phyloP scores from a whole-genome alignment of 1,140 invertebrate species.

The Venustaconcha ellipsiformis region DNA sequence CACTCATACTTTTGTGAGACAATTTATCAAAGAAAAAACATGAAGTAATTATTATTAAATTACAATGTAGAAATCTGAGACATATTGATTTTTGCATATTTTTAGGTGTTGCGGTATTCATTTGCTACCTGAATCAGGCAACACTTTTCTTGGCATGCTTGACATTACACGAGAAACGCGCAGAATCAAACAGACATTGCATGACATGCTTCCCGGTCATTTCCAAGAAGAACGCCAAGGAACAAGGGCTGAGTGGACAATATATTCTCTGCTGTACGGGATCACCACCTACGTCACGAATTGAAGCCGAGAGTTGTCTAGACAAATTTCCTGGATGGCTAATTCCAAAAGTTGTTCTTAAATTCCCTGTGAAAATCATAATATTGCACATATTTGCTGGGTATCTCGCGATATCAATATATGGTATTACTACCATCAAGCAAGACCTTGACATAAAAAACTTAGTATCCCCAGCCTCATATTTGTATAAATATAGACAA shows the following conservation, averaged over 20 bases:
- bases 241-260: constrained; percentile 28
- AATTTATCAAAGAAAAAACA: no score
- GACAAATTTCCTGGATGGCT: constrained; percentile 33
- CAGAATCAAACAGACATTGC: constrained; percentile 86
- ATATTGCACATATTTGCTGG: constrained; percentile 84
- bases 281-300: constrained; percentile 11
- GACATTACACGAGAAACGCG: constrained; percentile 88
- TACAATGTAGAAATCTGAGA: no score
- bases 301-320: constrained; percentile 36
- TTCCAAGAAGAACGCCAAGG: constrained; percentile 12
- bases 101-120: constrained; percentile 87
- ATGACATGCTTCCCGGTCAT: constrained; percentile 74
- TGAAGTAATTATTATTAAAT: no score
- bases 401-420: constrained; percentile 88
- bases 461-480: constrained; percentile 63
- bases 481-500: constrained; percentile 38
- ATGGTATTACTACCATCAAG: constrained; percentile 80
- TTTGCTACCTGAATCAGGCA: constrained; percentile 95
- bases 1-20: no score
- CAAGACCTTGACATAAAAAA: constrained; percentile 84
- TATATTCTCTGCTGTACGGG: constrained; percentile 37
- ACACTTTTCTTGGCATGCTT: constrained; percentile 95
- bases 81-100: neutral
- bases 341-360: constrained; percentile 34
- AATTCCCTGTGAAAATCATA: constrained; percentile 74